Percentiles rank a stretch among this genome's conserved stretches.
phyloP scores from a whole-genome alignment of 2,888 invertebrate species.

The Synergus itoensis region DNA sequence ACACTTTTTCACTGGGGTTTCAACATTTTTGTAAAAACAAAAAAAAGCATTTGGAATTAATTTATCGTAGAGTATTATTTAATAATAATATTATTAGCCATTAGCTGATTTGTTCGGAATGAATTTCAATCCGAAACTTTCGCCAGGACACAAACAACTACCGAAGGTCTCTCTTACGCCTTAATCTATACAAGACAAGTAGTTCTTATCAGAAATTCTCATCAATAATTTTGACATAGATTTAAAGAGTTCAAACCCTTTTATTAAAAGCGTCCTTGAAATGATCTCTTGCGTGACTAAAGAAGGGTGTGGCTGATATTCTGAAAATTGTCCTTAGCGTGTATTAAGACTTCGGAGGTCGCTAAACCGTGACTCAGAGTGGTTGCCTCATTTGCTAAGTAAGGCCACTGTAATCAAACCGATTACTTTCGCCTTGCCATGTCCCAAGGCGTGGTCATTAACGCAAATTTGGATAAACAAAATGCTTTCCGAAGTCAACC shows the following conservation, averaged over 20 bases:
- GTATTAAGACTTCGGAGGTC: slow-evolving; percentile 63
- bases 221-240: background rate
- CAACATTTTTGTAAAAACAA: background rate
- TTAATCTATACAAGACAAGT: background rate
- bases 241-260: background rate
- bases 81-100: no score
- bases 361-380: slow-evolving; percentile 42
- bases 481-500: background rate
- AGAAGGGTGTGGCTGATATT: slow-evolving; percentile 64
- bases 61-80: no score
- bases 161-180: background rate
- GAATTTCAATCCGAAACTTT: no score
- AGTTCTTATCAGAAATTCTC: background rate
- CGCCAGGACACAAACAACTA: no score
- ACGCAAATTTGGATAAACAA: slow-evolving; percentile 27
- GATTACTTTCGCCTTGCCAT: slow-evolving; percentile 21
- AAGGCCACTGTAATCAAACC: slow-evolving; percentile 49
- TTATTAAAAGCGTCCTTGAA: background rate
- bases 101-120: no score
- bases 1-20: background rate
- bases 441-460: slow-evolving; percentile 31
- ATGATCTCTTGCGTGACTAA: slow-evolving; percentile 67
- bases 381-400: slow-evolving; percentile 61
- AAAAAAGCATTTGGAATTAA: no score
- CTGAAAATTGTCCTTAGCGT: slow-evolving; percentile 56